A percentile compares a stretch with the other conserved stretches of the same genome.
These are phyloP conservation scores for Reticulitermes lucifugus DNA, from an alignment of 2,888 invertebrate species.

Conservation along the genomic window DNA sequence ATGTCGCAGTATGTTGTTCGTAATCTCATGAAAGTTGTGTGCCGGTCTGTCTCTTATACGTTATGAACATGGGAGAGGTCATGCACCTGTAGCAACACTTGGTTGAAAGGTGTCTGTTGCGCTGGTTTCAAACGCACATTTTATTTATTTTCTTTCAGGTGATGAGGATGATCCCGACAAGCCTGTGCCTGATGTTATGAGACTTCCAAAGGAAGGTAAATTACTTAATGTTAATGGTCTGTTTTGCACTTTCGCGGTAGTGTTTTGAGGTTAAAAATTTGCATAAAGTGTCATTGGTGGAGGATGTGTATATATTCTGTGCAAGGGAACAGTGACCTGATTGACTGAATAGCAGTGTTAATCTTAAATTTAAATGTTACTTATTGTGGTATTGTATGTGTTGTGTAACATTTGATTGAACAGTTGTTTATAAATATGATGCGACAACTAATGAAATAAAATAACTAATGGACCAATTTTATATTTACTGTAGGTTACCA, in stretches of 20 bases:
- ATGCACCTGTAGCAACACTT: background rate
- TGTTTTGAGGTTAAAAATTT: conserved; percentile 21
- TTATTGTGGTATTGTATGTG: too few relatives aligned
- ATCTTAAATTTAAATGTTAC: too few relatives aligned
- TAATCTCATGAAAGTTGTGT: background rate
- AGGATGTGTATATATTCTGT: too few relatives aligned
- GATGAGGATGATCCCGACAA: conserved; percentile 12
- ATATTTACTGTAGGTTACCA: too few relatives aligned
- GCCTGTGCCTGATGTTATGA: conserved; percentile 16
- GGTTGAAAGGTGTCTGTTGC: background rate
- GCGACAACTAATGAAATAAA: too few relatives aligned
- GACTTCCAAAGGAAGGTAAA: conserved; percentile 27
- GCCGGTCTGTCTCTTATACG: background rate
- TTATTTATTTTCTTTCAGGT: background rate
- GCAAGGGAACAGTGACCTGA: too few relatives aligned
- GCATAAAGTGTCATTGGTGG: too few relatives aligned
- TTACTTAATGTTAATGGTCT: background rate
- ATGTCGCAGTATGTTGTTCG: background rate
- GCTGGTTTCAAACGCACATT: background rate
- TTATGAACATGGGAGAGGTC: background rate
- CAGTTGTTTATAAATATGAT: too few relatives aligned
- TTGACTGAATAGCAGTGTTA: too few relatives aligned
- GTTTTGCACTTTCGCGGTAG: background rate
- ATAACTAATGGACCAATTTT: too few relatives aligned
- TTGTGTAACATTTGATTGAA: too few relatives aligned